Base-by-base conservation (phyloP, 2,797 vertebrate species). In the Pyrocephalus nanus region DNA sequence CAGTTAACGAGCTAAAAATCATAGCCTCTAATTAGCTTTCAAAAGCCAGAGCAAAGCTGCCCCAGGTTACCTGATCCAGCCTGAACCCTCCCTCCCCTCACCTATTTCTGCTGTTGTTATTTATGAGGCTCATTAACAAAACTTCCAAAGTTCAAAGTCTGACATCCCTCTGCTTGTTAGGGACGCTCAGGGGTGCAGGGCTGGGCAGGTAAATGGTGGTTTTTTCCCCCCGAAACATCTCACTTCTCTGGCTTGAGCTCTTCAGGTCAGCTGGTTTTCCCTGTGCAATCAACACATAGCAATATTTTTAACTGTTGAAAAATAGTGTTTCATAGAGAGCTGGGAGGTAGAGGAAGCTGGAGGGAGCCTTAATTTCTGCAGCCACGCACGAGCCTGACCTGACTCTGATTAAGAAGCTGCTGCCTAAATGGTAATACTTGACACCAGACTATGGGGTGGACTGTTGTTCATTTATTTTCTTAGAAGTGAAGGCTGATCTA, bases 21-120 rank as follows among this genome's bases (percentile, higher is more conserved):
- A 17, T 1, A 85, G 8, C 4, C 21, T 13, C 0, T 4, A 83
- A 73, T 32, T 4, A 73, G 3, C 2, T 30, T 17, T 23, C 7
- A 1, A 58, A 38, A 15, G 1, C 1, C 20, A 8, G 3, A 27
- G 0, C 10, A 54, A 54, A 30, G 3, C 54, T 60, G 1, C 8
- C 12, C 23, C 3, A 1, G 0, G 1, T 2, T 2, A 11, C 16
- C 23, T 5, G 9, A 7, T 5, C 25, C 22, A 45, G 0, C 12
- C 43, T 4, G 45, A 13, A 2, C 1, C 7, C 12, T 6, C 2
- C 12, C 34, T 51, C 42, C 86, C 36, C 73, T 36, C 38, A 2
- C 20, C 19, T 4, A 8, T 53, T 42, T 9, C 23, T 70, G 67
- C 38, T 43, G 40, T 7, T 53, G 30, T 88, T 93, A 88, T 93